Base-by-base conservation (phyloP, 2,113 vertebrate species). In the Anseranas semipalmata region DNA sequence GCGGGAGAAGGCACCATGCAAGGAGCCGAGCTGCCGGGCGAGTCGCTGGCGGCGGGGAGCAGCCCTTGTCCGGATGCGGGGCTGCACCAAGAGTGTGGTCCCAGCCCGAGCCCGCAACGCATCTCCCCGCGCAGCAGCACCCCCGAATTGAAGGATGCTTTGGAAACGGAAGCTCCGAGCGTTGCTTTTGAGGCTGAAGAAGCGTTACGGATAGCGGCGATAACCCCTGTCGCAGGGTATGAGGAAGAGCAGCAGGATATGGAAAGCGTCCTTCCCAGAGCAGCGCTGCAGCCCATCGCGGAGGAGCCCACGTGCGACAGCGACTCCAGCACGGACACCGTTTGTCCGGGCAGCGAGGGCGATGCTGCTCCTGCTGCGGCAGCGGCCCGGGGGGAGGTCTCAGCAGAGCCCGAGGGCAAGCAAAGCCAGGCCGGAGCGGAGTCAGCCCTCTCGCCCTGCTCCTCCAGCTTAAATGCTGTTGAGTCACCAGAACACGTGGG, bases 271-370 rank as follows among this genome's bases (percentile, higher is more conserved):
- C 62, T 92, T 15, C 56, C 77, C 32, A 87, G 78, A 6, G 43
- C 70, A 53, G 89, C 79, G 0, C 93, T 91, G 5, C 98, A 97
- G 62, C 96, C 97, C 43, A 72, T 93, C 7, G 96, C 96, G 1
- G 92, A 94, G 59, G 97, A 97, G 75, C 74, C 85, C 52, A 97
- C 30, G 2, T 89, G 89, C 1, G 97, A 97, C 65, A 91, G 97
- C 0, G 97, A 98, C 75, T 95, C 94, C 58, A 95, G 93, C 94
- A 81, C 96, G 0, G 97, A 98, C 74, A 76, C 66, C 0, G 41
- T 83, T 9, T 95, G 87, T 32, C 71, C 21, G 0, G 6, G 72
- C 1, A 0, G 33, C 0, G 91, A 95, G 21, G 74, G 72, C 0
- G 25, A 87, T 24, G 10, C 72, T 55, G 62, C 32, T n/a, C 72